Evolutionary conservation across 2,888 invertebrate genomes (phyloP).

Genomic region (Portevinia maculata): DNA sequence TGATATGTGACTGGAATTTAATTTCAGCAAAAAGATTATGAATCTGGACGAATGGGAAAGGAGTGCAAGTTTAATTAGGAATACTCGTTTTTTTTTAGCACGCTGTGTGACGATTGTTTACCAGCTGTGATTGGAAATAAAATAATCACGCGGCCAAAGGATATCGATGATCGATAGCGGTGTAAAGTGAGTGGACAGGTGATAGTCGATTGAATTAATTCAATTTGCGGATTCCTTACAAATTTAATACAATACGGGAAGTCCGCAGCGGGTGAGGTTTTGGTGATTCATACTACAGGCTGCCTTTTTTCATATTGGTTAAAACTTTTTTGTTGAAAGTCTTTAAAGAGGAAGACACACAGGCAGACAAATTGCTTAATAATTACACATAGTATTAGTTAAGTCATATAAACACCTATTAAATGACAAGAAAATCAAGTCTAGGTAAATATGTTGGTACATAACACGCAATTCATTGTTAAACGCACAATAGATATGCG

Average conservation of each 20-base stretch:
- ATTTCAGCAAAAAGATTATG: slow-evolving; percentile 57
- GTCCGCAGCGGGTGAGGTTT: not conserved
- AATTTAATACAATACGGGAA: not conserved
- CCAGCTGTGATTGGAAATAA: slow-evolving; percentile 62
- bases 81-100: slow-evolving; percentile 22
- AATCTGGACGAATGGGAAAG: slow-evolving; percentile 5
- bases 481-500: no score
- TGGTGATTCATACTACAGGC: not conserved
- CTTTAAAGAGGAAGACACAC: no score
- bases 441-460: no score
- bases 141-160: slow-evolving; percentile 22
- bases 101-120: slow-evolving; percentile 41
- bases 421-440: no score
- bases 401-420: no score
- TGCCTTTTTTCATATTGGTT: not conserved
- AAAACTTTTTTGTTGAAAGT: not conserved
- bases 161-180: not conserved
- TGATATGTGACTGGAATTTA: slow-evolving; percentile 73
- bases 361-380: no score
- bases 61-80: slow-evolving; percentile 58
- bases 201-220: slow-evolving; percentile 10
- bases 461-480: no score
- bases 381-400: no score
- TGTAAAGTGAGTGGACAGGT: slow-evolving; percentile 14
- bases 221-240: slow-evolving; percentile 12